Base-by-base conservation (phyloP, 2,113 vertebrate genomes). In the Arvicanthis niloticus region DNA sequence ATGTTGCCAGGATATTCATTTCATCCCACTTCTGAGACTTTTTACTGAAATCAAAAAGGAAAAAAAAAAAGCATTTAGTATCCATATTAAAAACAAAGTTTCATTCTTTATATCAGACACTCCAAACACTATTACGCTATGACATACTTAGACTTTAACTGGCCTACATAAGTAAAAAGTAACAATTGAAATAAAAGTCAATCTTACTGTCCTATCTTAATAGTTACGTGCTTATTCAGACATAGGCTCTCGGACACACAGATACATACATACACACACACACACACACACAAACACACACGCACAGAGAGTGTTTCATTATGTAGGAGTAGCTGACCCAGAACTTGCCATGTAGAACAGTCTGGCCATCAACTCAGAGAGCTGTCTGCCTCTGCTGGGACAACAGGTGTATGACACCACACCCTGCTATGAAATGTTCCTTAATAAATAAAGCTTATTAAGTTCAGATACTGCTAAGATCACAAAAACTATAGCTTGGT, bases 1-100 rank as follows among this genome's bases (percentile, higher is more conserved):
- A 99, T 0, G 99, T 99, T 17, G 99, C 99, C 96, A 99, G 98
- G 98, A 99, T 99, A 98, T 99, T 99, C 99, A 99, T 99, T 98
- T 99, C 99, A 98, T 99, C 99, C 99, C 99, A 99, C 97, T 99
- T 99, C 98, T 99, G 99, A 0, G 99, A 99, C 96, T 99, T 99
- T 98, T 99, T 99, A 97, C 99, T 99, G 98, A 96, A 99, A 98
- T 45, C 91, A 94, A 93, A 96, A 92, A 94, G 72, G 45, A 94
- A 93, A 75, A 90, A 76, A 90, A 72, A 65, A 72, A 56, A 56
- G 42, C 45, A 93, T 21, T 93, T 92, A 92, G 45, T 92, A 31
- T 4, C 70, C 53, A 91, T 17, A 87, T 75, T 92, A 92, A 82
- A 96, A 78, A 78, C 10, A 62, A 29, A 91, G 72, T 95, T 70